Conservation (phyloP, 2,888 invertebrate genomes). For the Thymelicus lineola region DNA sequence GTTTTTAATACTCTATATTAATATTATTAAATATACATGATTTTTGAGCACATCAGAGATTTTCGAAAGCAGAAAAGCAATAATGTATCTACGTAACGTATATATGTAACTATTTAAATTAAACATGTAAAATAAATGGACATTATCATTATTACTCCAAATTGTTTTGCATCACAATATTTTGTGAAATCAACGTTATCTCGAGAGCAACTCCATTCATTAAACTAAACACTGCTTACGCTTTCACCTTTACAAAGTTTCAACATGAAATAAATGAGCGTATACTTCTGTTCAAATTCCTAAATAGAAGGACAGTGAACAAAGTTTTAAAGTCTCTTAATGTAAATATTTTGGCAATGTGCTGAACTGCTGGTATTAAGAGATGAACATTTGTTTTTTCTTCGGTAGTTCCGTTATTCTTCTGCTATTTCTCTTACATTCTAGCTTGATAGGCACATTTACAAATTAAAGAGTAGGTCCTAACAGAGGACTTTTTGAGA, state of each 20-base stretch:
- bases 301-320: constrained; percentile 10
- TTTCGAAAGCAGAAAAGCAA: not conserved
- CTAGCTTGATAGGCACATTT: no score
- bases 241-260: constrained; percentile 6
- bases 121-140: not conserved
- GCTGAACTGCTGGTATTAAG: not conserved
- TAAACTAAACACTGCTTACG: not conserved
- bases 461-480: no score
- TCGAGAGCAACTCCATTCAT: constrained; percentile 4
- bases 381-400: no score
- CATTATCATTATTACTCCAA: constrained; percentile 1
- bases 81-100: no score
- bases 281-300: constrained; percentile 1
- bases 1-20: no score
- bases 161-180: constrained; percentile 3
- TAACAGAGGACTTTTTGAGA: no score
- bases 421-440: no score
- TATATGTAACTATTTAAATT: not conserved
- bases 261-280: not conserved
- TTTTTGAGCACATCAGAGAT: not conserved
- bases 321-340: not conserved
- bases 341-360: not conserved
- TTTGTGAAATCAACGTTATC: constrained; percentile 7
- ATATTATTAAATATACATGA: not conserved
- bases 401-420: no score